phyloP scores from a whole-genome alignment of 64 coral and sea anemone genomes.

The Dendrophyllia cribrosa region DNA sequence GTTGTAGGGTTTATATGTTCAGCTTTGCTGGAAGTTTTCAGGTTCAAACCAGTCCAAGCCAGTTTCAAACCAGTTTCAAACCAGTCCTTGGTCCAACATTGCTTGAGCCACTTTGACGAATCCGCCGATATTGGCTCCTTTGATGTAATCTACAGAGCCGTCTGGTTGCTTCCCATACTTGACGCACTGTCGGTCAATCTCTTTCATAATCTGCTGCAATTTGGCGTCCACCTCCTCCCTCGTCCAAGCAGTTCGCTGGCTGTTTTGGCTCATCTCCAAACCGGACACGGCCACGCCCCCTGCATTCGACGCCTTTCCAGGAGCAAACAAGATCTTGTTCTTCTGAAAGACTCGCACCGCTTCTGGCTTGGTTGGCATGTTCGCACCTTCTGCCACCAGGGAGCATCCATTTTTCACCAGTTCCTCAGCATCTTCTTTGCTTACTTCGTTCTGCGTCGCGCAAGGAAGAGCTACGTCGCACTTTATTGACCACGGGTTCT shows the following conservation, averaged over 20 bases:
- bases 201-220: slow-evolving; percentile 78
- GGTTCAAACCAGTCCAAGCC: too few relatives aligned
- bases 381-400: slow-evolving; percentile 82
- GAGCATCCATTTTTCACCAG: slow-evolving; percentile 83
- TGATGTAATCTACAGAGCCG: slow-evolving; percentile 89
- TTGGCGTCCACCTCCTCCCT: slow-evolving; percentile 84
- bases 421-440: slow-evolving; percentile 79
- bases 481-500: slow-evolving; percentile 86
- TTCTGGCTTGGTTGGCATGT: slow-evolving; percentile 88
- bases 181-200: slow-evolving; percentile 69
- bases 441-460: slow-evolving; percentile 85
- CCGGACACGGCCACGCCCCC: slow-evolving; percentile 92
- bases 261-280: slow-evolving; percentile 96
- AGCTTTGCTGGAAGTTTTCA: too few relatives aligned
- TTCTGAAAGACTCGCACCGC: slow-evolving; percentile 82
- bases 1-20: too few relatives aligned
- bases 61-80: background rate
- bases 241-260: slow-evolving; percentile 81
- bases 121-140: slow-evolving; percentile 87
- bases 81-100: slow-evolving; percentile 88
- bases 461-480: slow-evolving; percentile 90
- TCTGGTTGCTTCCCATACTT: slow-evolving; percentile 59
- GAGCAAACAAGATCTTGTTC: slow-evolving; percentile 77
- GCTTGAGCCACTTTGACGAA: slow-evolving; percentile 92
- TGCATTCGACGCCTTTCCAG: slow-evolving; percentile 91